Conservation (phyloP, 2,888 invertebrate species). For the Physocephala rufipes region DNA sequence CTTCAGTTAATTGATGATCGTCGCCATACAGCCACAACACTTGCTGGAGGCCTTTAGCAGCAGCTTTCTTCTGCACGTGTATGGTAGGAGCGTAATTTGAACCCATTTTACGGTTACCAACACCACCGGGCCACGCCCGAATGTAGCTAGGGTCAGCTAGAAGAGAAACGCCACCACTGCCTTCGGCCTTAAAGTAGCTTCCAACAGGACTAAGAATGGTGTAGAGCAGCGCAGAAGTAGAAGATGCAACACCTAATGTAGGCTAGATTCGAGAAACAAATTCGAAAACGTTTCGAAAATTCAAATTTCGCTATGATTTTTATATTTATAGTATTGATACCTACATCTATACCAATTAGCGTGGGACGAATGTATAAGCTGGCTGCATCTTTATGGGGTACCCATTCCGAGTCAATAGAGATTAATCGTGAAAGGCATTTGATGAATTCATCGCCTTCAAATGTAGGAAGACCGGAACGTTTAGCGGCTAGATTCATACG, state of each 20-base stretch:
- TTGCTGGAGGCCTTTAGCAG: constrained; percentile 84
- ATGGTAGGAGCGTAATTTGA: constrained; percentile 92
- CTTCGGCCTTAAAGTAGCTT: constrained; percentile 82
- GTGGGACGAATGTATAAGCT: constrained; percentile 97
- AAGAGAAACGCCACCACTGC: constrained; percentile 79
- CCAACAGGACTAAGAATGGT: constrained; percentile 94
- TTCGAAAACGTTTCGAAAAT: background rate
- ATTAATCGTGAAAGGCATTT: constrained; percentile 86
- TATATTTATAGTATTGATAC: constrained; percentile 56
- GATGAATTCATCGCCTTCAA: constrained; percentile 86
- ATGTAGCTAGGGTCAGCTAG: constrained; percentile 91
- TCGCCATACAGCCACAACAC: constrained; percentile 96
- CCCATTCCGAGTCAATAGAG: constrained; percentile 96
- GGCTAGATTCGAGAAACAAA: constrained; percentile 71
- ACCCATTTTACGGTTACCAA: constrained; percentile 94
- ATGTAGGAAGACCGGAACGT: constrained; percentile 87
- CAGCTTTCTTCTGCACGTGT: constrained; percentile 81
- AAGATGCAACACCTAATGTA: constrained; percentile 87
- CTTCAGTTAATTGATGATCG: constrained; percentile 93
- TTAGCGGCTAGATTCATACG: constrained; percentile 89
- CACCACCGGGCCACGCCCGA: constrained; percentile 92
- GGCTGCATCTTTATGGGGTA: constrained; percentile 88
- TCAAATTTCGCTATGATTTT: background rate
- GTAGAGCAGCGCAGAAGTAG: constrained; percentile 89
- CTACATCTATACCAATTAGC: constrained; percentile 95